Evolutionary conservation across 2,888 invertebrate genomes (phyloP).

Genomic region (Lymantria dispar): DNA sequence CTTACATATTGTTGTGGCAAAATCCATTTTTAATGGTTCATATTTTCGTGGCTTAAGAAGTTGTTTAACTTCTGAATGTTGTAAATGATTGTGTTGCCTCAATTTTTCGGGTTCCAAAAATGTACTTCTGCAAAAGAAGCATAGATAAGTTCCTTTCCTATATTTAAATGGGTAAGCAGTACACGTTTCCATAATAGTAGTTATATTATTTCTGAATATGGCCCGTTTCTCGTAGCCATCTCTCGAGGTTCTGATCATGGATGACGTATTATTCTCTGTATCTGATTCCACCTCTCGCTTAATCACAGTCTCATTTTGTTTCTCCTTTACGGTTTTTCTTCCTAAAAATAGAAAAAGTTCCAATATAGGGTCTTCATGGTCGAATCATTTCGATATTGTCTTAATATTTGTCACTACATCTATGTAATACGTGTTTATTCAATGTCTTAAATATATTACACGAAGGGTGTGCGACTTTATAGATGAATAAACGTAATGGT

Average conservation of each 20-base stretch:
- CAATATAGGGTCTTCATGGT: slow-evolving; percentile 56
- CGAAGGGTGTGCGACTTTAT: too few species aligned
- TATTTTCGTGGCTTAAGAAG: slow-evolving; percentile 64
- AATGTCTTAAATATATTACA: too few species aligned
- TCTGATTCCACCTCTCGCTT: slow-evolving; percentile 54
- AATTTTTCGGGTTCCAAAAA: slow-evolving; percentile 70
- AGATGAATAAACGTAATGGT: too few species aligned
- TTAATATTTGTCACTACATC: slow-evolving; percentile 15
- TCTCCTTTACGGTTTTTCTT: slow-evolving; percentile 46
- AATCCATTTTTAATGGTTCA: slow-evolving; percentile 73
- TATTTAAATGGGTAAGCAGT: slow-evolving; percentile 76
- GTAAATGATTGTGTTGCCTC: slow-evolving; percentile 55
- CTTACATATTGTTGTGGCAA: slow-evolving; percentile 56
- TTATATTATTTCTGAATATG: slow-evolving; percentile 65
- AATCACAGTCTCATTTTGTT: slow-evolving; percentile 45
- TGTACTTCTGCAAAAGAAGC: slow-evolving; percentile 67
- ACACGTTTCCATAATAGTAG: slow-evolving; percentile 57
- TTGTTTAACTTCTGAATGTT: slow-evolving; percentile 52
- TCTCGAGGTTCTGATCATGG: slow-evolving; percentile 17
- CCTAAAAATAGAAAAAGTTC: slow-evolving; percentile 79
- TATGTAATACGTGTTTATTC: background rate
- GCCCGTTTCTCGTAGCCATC: slow-evolving; percentile 56
- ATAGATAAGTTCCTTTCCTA: slow-evolving; percentile 67
- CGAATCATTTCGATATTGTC: slow-evolving; percentile 26
- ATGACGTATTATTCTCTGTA: slow-evolving; percentile 32